Evolutionary conservation across 1,140 invertebrate genomes (phyloP).

Genomic region (Drosophila ohnishii): DNA sequence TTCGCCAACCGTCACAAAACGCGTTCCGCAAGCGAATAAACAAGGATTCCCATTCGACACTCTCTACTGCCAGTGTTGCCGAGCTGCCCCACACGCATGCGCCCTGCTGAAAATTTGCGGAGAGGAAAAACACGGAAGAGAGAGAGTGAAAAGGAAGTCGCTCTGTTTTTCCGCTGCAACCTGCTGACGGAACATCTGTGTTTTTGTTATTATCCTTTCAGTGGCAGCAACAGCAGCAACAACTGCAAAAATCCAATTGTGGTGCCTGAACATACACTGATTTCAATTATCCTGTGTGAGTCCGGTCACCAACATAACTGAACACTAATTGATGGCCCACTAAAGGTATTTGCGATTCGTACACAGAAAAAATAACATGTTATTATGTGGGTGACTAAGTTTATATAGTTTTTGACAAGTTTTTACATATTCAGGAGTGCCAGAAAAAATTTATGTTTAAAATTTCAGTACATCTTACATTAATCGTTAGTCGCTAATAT

Average conservation of each 20-base stretch:
- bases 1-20: slow-evolving; percentile 51
- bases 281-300: slow-evolving; percentile 40
- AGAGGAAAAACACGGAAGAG: neutral
- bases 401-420: too few species aligned
- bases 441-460: too few species aligned
- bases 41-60: slow-evolving; percentile 12
- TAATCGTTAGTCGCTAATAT: too few species aligned
- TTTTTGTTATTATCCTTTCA: slow-evolving; percentile 66
- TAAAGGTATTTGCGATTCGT: slow-evolving; percentile 2
- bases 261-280: slow-evolving; percentile 35
- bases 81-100: slow-evolving; percentile 42
- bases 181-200: slow-evolving; percentile 69
- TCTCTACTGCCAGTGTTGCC: slow-evolving; percentile 51
- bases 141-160: neutral
- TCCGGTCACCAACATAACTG: slow-evolving; percentile 34
- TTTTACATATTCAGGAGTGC: neutral
- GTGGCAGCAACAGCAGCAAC: slow-evolving; percentile 17
- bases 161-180: slow-evolving; percentile 14
- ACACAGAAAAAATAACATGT: neutral
- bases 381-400: neutral
- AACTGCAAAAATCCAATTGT: slow-evolving; percentile 47
- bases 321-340: slow-evolving; percentile 35
- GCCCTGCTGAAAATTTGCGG: slow-evolving; percentile 9
- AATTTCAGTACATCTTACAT: too few species aligned
- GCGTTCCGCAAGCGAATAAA: slow-evolving; percentile 65